phyloP scores from a whole-genome alignment of 2,888 invertebrate genomes.

The Philhelius pedissequus region DNA sequence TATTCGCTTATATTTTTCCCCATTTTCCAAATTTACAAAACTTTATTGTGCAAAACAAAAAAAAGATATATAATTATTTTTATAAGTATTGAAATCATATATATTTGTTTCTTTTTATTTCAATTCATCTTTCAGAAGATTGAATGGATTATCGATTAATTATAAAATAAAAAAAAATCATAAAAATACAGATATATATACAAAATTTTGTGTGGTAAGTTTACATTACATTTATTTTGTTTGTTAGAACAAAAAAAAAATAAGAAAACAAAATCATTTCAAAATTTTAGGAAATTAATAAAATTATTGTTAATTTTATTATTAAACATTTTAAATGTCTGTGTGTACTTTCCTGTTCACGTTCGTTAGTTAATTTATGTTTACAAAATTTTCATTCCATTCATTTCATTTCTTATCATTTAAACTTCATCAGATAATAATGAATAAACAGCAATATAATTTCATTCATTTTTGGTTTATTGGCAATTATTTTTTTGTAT shows the following conservation, averaged over 20 bases:
- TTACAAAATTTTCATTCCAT: slow-evolving; percentile 35
- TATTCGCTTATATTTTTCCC: slow-evolving; percentile 55
- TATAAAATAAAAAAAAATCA: slow-evolving; percentile 68
- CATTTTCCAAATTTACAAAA: slow-evolving; percentile 70
- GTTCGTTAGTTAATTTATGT: slow-evolving; percentile 47
- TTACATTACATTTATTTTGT: slow-evolving; percentile 72
- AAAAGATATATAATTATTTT: slow-evolving; percentile 48
- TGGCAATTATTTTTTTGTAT: slow-evolving; percentile 28
- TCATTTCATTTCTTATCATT: slow-evolving; percentile 25
- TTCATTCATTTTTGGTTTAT: slow-evolving; percentile 7
- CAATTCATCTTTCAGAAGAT: slow-evolving; percentile 79
- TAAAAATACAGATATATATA: slow-evolving; percentile 69
- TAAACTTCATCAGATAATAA: not conserved
- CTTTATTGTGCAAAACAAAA: slow-evolving; percentile 34
- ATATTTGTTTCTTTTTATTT: slow-evolving; percentile 74
- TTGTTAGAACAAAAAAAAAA: slow-evolving; percentile 43
- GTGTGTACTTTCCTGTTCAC: slow-evolving; percentile 62
- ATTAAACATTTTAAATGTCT: slow-evolving; percentile 43
- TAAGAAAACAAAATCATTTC: slow-evolving; percentile 47
- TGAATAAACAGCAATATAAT: not conserved
- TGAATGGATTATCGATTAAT: slow-evolving; percentile 78
- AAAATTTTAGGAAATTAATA: slow-evolving; percentile 43
- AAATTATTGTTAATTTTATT: slow-evolving; percentile 56
- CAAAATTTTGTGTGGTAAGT: slow-evolving; percentile 79
- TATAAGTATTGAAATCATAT: slow-evolving; percentile 62